Evolutionary conservation across 2,113 vertebrate genomes (phyloP).

Genomic region (Albula glossodonta): DNA sequence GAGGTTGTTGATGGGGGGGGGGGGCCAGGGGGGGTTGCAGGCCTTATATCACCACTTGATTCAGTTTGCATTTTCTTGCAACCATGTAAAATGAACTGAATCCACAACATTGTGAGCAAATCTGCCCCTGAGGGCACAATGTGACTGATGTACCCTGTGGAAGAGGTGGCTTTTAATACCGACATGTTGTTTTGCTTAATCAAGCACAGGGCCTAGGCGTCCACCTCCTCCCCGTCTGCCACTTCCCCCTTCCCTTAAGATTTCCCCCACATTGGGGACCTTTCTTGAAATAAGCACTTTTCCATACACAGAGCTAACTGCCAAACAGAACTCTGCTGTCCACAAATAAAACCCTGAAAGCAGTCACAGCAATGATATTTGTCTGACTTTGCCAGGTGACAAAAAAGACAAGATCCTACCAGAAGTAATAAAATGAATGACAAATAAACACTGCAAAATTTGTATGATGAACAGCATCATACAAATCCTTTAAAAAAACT

Average conservation of each 20-base stretch:
- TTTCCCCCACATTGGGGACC: neutral
- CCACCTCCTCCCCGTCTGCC: neutral
- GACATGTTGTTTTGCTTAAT: neutral
- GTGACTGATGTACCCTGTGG: slow-evolving; percentile 39
- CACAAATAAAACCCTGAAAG: slow-evolving; percentile 2
- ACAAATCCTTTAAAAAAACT: slow-evolving; percentile 33
- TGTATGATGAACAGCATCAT: too few species aligned
- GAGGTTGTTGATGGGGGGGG: neutral
- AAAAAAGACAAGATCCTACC: neutral
- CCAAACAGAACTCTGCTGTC: neutral
- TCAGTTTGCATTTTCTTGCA: neutral
- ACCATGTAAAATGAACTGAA: neutral
- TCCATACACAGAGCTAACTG: neutral
- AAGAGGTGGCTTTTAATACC: slow-evolving; percentile 47
- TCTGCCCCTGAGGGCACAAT: slow-evolving; percentile 33
- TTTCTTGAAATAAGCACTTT: neutral
- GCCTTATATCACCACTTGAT: neutral
- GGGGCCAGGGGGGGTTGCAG: neutral
- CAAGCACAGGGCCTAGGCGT: neutral
- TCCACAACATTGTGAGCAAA: neutral
- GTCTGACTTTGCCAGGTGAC: neutral
- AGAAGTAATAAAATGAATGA: neutral
- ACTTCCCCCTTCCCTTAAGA: neutral
- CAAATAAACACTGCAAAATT: neutral
- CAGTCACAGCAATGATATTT: neutral